phyloP scores from a whole-genome alignment of 2,113 vertebrate genomes.

The Mustelus asterias region DNA sequence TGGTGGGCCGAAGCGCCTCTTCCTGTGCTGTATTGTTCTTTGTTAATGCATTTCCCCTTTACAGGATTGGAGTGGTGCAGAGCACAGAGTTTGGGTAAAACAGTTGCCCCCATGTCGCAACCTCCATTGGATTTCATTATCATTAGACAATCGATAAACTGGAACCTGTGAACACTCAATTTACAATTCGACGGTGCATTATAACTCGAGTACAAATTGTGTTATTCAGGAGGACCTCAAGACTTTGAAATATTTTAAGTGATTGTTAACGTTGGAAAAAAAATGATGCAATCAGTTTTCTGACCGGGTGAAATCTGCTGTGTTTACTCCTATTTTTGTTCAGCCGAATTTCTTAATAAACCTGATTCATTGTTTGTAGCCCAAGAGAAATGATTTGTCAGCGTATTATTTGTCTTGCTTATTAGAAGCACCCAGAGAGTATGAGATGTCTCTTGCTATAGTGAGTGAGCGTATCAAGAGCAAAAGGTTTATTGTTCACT shows the following conservation, averaged over 20 bases:
- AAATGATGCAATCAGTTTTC: not conserved
- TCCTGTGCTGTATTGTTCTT: too few relatives aligned
- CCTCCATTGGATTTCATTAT: too few relatives aligned
- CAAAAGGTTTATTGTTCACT: not conserved
- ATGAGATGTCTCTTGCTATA: slow-evolving; percentile 24
- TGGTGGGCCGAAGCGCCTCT: too few relatives aligned
- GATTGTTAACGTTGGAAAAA: not conserved
- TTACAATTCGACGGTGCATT: not conserved
- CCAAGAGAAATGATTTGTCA: slow-evolving; percentile 30
- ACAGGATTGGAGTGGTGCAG: not conserved
- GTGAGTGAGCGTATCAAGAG: not conserved
- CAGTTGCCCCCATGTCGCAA: not conserved
- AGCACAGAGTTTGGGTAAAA: not conserved
- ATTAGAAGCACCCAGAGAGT: slow-evolving; percentile 27
- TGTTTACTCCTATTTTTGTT: slow-evolving; percentile 10
- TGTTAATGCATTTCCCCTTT: not conserved
- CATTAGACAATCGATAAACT: not conserved
- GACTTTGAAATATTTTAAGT: not conserved
- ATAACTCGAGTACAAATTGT: not conserved
- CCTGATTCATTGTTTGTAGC: not conserved
- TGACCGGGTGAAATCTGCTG: not conserved
- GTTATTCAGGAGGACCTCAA: not conserved
- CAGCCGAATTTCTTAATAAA: not conserved
- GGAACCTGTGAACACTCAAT: not conserved
- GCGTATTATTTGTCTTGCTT: slow-evolving; percentile 27